Conservation (phyloP, 2,113 vertebrate species). For the Oryzias melastigma region DNA sequence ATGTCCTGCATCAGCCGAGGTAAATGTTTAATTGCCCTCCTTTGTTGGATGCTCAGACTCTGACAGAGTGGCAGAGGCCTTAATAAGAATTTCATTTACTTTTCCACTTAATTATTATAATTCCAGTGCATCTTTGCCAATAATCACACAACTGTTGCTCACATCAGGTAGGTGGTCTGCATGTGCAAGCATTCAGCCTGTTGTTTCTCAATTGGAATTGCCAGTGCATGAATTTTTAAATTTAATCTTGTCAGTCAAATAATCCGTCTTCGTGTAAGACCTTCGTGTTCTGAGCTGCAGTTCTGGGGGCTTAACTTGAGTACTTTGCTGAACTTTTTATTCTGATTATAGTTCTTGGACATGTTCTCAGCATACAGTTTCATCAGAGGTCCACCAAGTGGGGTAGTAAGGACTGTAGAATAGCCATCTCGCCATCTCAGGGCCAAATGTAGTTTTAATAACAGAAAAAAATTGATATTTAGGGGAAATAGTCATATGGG, state of each 20-base stretch:
- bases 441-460: no score
- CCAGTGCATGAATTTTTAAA: background rate
- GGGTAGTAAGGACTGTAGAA: no score
- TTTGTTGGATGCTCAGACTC: background rate
- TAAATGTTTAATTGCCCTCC: background rate
- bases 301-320: no score
- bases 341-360: no score
- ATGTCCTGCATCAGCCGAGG: background rate
- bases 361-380: no score
- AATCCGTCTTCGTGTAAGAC: no score
- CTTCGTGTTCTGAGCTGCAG: no score
- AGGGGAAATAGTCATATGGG: no score
- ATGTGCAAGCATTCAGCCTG: slow-evolving; percentile 10
- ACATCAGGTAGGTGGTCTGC: slow-evolving; percentile 6
- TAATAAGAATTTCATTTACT: slow-evolving; percentile 4
- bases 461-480: no score
- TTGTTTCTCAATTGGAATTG: slow-evolving; percentile 10
- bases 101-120: slow-evolving; percentile 1
- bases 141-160: slow-evolving; percentile 17
- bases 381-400: no score
- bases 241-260: slow-evolving; percentile 5
- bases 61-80: background rate
- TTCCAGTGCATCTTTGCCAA: background rate
- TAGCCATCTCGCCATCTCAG: no score
- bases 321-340: no score